Evolutionary conservation across 2,113 vertebrate species (phyloP).

Genomic region (Ginglymostoma cirratum): DNA sequence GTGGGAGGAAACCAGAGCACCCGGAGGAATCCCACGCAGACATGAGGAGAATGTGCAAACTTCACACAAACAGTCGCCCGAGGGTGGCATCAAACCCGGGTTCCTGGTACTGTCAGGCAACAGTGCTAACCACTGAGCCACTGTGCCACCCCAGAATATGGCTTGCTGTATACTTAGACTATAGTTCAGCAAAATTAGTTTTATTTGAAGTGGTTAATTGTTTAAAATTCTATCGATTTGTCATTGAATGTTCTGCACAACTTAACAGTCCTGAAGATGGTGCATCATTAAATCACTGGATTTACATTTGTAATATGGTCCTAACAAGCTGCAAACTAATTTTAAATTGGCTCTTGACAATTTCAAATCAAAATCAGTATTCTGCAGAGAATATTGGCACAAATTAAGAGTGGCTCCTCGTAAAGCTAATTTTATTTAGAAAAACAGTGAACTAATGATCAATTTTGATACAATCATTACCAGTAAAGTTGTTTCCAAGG

Average conservation of each 20-base stretch:
- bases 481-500: too few species aligned
- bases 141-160: not conserved
- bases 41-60: too few species aligned
- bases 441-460: not conserved
- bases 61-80: too few species aligned
- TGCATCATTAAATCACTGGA: too few species aligned
- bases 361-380: conserved; percentile 6
- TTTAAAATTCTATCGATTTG: not conserved
- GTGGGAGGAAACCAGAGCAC: too few species aligned
- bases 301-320: not conserved
- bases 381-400: not conserved
- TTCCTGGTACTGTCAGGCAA: too few species aligned
- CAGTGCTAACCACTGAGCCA: too few species aligned
- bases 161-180: not conserved
- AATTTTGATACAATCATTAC: not conserved
- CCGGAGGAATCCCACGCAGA: too few species aligned
- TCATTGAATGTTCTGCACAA: not conserved
- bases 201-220: not conserved
- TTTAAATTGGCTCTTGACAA: not conserved
- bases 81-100: too few species aligned
- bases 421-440: not conserved
- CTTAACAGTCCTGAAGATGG: not conserved
- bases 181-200: not conserved
- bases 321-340: not conserved
- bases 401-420: not conserved